A percentile compares a stretch with the other conserved stretches of the same genome.
phyloP scores from a whole-genome alignment of 2,888 invertebrate genomes.

The Sepioteuthis lessoniana region DNA sequence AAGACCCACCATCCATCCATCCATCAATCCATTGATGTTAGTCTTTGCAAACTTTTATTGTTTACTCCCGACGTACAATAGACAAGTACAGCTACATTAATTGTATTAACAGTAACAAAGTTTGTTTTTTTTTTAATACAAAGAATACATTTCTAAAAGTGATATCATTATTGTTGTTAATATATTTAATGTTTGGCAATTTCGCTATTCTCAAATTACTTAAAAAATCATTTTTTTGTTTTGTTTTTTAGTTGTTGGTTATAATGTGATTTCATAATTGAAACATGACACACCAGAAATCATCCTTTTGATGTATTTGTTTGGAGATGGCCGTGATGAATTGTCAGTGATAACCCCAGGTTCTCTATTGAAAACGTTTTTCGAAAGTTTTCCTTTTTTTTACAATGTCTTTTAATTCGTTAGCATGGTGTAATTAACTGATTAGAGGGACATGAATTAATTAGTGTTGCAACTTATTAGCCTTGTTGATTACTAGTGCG shows the following conservation, averaged over 20 bases:
- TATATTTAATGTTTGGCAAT: not conserved
- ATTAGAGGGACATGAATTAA: constrained; percentile 18
- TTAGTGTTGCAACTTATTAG: constrained; percentile 9
- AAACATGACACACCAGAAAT: not conserved
- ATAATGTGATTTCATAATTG: not conserved
- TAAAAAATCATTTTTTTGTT: not conserved
- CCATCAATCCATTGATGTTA: too few relatives aligned
- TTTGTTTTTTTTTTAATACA: too few relatives aligned
- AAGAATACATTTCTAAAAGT: too few relatives aligned
- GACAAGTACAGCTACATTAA: too few relatives aligned
- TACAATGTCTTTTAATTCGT: not conserved
- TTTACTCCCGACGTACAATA: too few relatives aligned
- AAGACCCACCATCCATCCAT: too few relatives aligned
- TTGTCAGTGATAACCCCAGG: not conserved
- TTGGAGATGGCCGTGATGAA: not conserved
- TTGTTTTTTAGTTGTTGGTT: not conserved
- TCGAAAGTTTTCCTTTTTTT: not conserved
- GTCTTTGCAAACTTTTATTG: too few relatives aligned
- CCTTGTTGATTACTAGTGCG: not conserved
- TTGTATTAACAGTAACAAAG: too few relatives aligned
- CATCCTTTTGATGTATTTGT: not conserved
- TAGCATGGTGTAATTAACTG: not conserved
- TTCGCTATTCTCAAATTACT: not conserved
- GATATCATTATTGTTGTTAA: too few relatives aligned
- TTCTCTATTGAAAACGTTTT: not conserved